Evolutionary conservation across 2,797 vertebrate genomes (phyloP), one percentile per base, ranked within the genome.

Genomic region (Ctenopoma multispine): DNA sequence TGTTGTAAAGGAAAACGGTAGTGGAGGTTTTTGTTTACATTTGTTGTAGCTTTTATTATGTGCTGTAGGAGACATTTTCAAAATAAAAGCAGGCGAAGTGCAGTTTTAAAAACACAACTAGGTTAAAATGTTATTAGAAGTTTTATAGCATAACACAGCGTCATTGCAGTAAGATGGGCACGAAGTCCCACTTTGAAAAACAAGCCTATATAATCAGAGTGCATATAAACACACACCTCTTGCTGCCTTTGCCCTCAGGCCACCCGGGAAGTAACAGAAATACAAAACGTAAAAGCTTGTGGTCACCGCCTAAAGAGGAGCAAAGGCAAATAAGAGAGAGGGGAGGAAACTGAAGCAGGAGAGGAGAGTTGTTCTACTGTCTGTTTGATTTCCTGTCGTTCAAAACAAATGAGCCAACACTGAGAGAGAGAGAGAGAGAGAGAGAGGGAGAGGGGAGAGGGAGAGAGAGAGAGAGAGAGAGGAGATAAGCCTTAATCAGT

Each of bases 351-450:
- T 63, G 63, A 49, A 81, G 79, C 74, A 81, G 75, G 74, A 59
- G 76, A 81, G 75, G 74, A 59, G 80, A 75, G 77, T 67, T 66
- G 49, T 48, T 72, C 77, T 63, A n/a, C 64, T 77, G 79, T 81
- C 86, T 90, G 82, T 88, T 84, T 86, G 83, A 84, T 87, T 85
- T 60, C 58, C 80, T 86, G 79, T 76, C 84, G 80, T 84, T 89
- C 86, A 88, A 82, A 83, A 73, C 83, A 81, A 86, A 78, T 57
- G 77, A 69, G 72, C 61, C 62, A 54, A 68, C 53, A 72, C 46
- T 48, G 55, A 57, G 58, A 48, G 54, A 27, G 68, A 43, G 63
- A 27, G 78, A 36, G 63, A 17, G 70, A 53, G 57, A 14, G 65
- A 58, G 29, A 27, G 72, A 51, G n/a, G n/a, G n/a, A n/a, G n/a